Percentiles rank a stretch among this genome's conserved stretches.
Conservation (phyloP, 2,797 vertebrate species). For the Coregonus ussuriensis region DNA sequence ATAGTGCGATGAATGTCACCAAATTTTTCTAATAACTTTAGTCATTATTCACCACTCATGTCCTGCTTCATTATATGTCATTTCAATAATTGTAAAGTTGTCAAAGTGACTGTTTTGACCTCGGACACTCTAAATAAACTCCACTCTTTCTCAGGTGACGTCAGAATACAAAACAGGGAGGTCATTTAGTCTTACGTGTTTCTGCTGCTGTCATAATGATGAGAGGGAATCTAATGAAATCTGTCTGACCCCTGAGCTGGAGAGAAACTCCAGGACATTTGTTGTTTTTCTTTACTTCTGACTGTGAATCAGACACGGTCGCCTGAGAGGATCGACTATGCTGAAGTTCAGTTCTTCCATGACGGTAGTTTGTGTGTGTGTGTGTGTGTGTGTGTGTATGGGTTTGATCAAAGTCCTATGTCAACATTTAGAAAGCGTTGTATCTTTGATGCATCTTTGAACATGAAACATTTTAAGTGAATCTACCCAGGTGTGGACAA, state of each 20-base stretch:
- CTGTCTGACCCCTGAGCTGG: not conserved
- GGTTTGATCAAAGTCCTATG: too few species aligned
- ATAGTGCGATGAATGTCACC: not conserved
- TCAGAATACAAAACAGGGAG: too few species aligned
- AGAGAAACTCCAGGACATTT: too few species aligned
- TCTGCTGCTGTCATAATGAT: not conserved
- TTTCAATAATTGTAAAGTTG: not conserved
- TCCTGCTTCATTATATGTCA: not conserved
- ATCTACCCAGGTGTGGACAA: too few species aligned
- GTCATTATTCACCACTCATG: not conserved
- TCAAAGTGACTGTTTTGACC: not conserved
- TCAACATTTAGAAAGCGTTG: too few species aligned
- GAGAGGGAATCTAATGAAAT: not conserved
- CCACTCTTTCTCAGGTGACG: too few species aligned
- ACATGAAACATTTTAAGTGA: too few species aligned
- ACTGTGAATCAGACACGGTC: conserved; percentile 4
- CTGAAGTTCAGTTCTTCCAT: conserved; percentile 44
- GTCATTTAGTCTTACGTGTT: too few species aligned
- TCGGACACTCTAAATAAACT: not conserved
- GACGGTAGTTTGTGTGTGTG: not conserved
- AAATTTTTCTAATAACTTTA: not conserved
- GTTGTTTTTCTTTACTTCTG: not conserved
- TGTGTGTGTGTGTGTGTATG: not conserved
- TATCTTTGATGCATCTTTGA: too few species aligned
- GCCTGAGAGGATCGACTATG: conserved; percentile 11